Percentiles rank a stretch among this genome's conserved stretches.
phyloP scores from a whole-genome alignment of 2,888 invertebrate genomes.

The Zootermopsis nevadensis region DNA sequence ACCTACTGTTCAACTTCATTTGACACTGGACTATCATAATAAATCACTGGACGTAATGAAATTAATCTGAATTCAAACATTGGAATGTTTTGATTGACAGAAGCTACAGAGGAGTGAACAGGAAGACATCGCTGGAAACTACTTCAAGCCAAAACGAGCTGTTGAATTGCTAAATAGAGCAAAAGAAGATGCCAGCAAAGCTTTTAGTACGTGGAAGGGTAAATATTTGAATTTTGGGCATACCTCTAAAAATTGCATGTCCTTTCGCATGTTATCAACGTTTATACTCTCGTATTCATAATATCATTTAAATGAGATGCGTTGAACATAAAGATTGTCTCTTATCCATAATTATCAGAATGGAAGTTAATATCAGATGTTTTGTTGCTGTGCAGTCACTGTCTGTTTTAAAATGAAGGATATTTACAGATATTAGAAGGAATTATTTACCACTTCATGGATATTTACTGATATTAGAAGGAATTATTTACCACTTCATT shows the following conservation, averaged over 20 bases:
- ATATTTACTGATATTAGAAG: no score
- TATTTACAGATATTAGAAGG: no score
- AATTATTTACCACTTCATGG: no score
- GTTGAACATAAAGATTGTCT: neutral
- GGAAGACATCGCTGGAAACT: conserved; percentile 75
- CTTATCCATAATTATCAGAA: neutral
- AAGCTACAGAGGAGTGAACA: conserved; percentile 68
- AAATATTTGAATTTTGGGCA: conserved; percentile 51
- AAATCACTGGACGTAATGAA: neutral
- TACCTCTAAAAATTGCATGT: conserved; percentile 17
- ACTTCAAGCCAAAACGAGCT: conserved; percentile 77
- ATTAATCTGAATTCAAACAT: neutral
- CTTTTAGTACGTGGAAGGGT: conserved; percentile 69
- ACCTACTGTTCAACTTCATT: neutral
- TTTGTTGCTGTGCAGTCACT: no score
- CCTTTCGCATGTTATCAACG: neutral
- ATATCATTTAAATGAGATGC: neutral
- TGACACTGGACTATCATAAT: neutral
- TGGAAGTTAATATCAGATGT: neutral
- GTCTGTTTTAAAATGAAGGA: no score
- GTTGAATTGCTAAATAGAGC: conserved; percentile 70
- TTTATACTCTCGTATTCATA: neutral
- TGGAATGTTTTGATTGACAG: conserved; percentile 58
- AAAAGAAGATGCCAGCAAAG: conserved; percentile 66
- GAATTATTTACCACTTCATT: no score